Evolutionary conservation across 2,888 invertebrate species (phyloP).

Genomic region (Diloba caeruleocephala): DNA sequence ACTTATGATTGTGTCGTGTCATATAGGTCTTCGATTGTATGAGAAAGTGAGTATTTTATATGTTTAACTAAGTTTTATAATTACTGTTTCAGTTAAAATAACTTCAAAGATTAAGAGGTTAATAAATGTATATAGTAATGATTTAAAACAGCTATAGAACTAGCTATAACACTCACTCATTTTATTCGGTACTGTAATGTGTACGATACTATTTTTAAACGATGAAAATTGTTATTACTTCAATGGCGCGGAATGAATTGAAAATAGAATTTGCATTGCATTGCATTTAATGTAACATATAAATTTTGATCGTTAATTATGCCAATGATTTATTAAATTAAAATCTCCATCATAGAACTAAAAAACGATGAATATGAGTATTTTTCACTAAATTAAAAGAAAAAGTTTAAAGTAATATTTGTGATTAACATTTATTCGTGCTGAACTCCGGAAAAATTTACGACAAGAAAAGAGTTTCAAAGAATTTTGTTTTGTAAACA

Average conservation of each 20-base stretch:
- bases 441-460: slow-evolving; percentile 21
- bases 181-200: no score
- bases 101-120: no score
- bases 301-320: slow-evolving; percentile 11
- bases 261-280: slow-evolving; percentile 7
- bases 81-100: no score
- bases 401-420: slow-evolving; percentile 26
- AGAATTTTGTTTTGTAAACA: slow-evolving; percentile 38
- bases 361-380: neutral
- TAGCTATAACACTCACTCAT: no score
- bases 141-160: no score
- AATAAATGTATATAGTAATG: no score
- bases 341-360: neutral
- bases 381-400: neutral
- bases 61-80: neutral
- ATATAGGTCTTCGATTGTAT: slow-evolving; percentile 71
- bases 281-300: slow-evolving; percentile 5
- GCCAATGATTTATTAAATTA: neutral
- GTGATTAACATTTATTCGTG: slow-evolving; percentile 23
- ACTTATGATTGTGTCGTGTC: slow-evolving; percentile 81
- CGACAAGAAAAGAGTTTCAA: slow-evolving; percentile 34
- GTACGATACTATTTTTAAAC: no score
- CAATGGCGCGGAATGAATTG: slow-evolving; percentile 24
- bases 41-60: slow-evolving; percentile 75
- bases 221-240: slow-evolving; percentile 9